phyloP scores from a whole-genome alignment of 2,888 invertebrate genomes.

The Lordiphosa andalusiaca region DNA sequence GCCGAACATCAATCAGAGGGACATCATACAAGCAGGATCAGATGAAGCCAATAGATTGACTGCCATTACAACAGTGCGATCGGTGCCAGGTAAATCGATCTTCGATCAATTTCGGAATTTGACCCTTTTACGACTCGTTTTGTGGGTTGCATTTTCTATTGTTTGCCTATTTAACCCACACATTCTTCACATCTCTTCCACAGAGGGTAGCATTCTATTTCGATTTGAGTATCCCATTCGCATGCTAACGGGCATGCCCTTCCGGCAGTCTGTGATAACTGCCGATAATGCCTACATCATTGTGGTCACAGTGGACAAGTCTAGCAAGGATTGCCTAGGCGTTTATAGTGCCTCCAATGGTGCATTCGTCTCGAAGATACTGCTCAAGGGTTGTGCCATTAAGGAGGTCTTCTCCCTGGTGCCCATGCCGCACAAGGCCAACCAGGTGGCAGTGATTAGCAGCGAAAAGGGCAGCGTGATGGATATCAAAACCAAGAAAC shows the following conservation, averaged over 20 bases:
- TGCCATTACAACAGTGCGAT: constrained; percentile 86
- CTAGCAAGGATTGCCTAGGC: constrained; percentile 89
- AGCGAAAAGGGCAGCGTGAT: constrained; percentile 94
- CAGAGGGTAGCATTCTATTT: constrained; percentile 89
- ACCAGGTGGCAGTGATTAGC: constrained; percentile 93
- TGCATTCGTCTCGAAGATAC: constrained; percentile 81
- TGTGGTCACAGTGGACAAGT: constrained; percentile 90
- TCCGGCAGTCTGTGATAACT: constrained; percentile 89
- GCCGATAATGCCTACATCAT: constrained; percentile 90
- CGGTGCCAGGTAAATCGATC: constrained; percentile 87
- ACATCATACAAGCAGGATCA: constrained; percentile 82
- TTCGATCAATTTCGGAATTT: no score
- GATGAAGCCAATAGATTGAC: constrained; percentile 84
- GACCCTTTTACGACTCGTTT: no score
- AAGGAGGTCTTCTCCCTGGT: constrained; percentile 89
- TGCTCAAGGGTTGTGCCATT: constrained; percentile 81
- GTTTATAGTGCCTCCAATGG: constrained; percentile 92
- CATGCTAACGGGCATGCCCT: constrained; percentile 85
- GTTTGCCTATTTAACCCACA: no score
- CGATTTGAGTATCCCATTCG: constrained; percentile 91
- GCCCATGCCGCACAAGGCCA: constrained; percentile 91
- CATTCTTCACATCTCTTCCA: constrained; percentile 2
- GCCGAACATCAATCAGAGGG: constrained; percentile 80
- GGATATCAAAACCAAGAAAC: constrained; percentile 93
- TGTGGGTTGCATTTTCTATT: no score